These are phyloP conservation scores for Pyrrhopygopsis socrates DNA, from an alignment of 2,888 invertebrate species.

Conservation along the genomic window DNA sequence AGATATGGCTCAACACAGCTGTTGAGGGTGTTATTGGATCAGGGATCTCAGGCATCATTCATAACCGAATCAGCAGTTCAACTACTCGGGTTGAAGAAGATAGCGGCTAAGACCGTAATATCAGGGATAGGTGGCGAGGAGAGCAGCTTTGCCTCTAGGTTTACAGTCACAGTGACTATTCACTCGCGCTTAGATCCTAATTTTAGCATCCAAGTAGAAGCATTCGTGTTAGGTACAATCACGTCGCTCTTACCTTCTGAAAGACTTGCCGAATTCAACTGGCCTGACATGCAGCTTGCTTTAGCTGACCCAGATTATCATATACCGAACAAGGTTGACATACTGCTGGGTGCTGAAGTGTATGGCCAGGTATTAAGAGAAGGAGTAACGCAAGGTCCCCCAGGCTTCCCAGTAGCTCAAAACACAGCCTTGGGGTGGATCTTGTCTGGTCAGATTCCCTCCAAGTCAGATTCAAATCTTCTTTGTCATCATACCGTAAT, in stretches of 20 bases:
- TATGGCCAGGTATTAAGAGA: slow-evolving; percentile 20
- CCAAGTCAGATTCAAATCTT: too few relatives aligned
- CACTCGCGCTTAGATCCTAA: slow-evolving; percentile 18
- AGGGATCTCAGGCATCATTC: slow-evolving; percentile 67
- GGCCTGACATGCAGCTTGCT: slow-evolving; percentile 36
- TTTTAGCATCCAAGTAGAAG: slow-evolving; percentile 37
- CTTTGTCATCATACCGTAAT: too few relatives aligned
- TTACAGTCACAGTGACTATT: slow-evolving; percentile 19
- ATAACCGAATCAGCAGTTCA: slow-evolving; percentile 53
- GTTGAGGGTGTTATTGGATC: slow-evolving; percentile 52
- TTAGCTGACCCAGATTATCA: slow-evolving; percentile 57
- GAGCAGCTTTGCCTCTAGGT: slow-evolving; percentile 19
- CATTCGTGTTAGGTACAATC: slow-evolving; percentile 51
- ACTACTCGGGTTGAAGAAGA: slow-evolving; percentile 23
- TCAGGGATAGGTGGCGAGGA: slow-evolving; percentile 47
- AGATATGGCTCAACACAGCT: not conserved
- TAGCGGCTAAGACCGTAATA: slow-evolving; percentile 21
- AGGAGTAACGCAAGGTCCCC: not conserved
- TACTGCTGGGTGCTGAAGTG: slow-evolving; percentile 57
- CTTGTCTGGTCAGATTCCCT: not conserved
- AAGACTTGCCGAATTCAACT: not conserved
- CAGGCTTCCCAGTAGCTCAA: not conserved
- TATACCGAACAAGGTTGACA: slow-evolving; percentile 47
- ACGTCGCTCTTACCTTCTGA: slow-evolving; percentile 47
- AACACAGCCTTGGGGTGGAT: not conserved